phyloP scores from a whole-genome alignment of 2,888 invertebrate genomes.

The Thera britannica region DNA sequence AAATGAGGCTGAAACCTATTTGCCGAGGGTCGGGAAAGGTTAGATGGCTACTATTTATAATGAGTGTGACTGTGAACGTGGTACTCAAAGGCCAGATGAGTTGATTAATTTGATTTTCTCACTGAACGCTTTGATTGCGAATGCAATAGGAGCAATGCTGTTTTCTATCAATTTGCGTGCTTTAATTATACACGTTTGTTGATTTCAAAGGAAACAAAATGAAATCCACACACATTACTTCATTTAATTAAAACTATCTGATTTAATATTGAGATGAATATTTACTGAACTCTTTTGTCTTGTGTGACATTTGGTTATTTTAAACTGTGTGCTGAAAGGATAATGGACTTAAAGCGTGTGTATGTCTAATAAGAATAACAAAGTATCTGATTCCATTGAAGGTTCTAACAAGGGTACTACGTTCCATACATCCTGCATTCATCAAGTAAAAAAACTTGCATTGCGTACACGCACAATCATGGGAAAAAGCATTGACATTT shows the following conservation, averaged over 20 bases:
- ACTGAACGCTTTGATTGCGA: slow-evolving; percentile 73
- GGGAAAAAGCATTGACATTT: slow-evolving; percentile 13
- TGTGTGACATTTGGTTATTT: no score
- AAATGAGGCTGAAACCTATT: slow-evolving; percentile 29
- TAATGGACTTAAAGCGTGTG: neutral
- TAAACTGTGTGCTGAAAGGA: no score
- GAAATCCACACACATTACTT: neutral
- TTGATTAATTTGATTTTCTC: slow-evolving; percentile 76
- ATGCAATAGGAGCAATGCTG: slow-evolving; percentile 59
- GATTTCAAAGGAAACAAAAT: slow-evolving; percentile 21
- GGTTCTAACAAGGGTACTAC: slow-evolving; percentile 34
- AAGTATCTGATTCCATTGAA: slow-evolving; percentile 30
- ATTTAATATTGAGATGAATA: no score
- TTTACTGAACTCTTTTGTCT: no score
- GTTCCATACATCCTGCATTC: slow-evolving; percentile 36
- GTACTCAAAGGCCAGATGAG: slow-evolving; percentile 71
- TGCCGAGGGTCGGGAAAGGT: slow-evolving; percentile 30
- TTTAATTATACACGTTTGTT: slow-evolving; percentile 46
- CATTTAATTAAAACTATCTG: no score
- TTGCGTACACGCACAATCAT: slow-evolving; percentile 14
- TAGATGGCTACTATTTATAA: slow-evolving; percentile 50
- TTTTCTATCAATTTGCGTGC: slow-evolving; percentile 51
- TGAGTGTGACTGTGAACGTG: slow-evolving; percentile 63
- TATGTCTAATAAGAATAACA: slow-evolving; percentile 12
- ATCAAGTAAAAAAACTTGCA: slow-evolving; percentile 37